Conservation (phyloP, 2,797 vertebrate species). For the Adrianichthys oophorus region DNA sequence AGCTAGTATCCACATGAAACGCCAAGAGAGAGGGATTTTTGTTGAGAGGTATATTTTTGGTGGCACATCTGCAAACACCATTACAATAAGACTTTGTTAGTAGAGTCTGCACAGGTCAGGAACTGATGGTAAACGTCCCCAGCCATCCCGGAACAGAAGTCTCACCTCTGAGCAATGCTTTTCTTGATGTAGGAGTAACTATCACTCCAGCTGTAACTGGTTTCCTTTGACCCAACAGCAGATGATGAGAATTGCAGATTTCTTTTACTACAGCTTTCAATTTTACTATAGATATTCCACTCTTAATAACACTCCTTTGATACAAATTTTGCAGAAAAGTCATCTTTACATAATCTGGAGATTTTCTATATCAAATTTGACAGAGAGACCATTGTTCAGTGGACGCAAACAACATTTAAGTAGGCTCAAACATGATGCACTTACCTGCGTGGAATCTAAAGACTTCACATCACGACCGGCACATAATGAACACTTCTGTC, state of each 20-base stretch:
- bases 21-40: slow-evolving; percentile 56
- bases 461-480: slow-evolving; percentile 42
- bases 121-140: slow-evolving; percentile 49
- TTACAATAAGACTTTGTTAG: slow-evolving; percentile 66
- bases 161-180: slow-evolving; percentile 35
- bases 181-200: slow-evolving; percentile 28
- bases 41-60: slow-evolving; percentile 67
- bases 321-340: too few relatives aligned
- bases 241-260: too few relatives aligned
- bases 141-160: slow-evolving; percentile 35
- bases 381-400: slow-evolving; percentile 7
- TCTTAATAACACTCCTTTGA: too few relatives aligned
- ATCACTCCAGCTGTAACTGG: slow-evolving; percentile 48
- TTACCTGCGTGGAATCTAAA: slow-evolving; percentile 35
- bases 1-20: slow-evolving; percentile 69
- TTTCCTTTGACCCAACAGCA: slow-evolving; percentile 39
- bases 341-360: too few relatives aligned
- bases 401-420: slow-evolving; percentile 48
- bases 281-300: too few relatives aligned
- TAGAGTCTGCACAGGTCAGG: slow-evolving; percentile 52
- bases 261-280: too few relatives aligned
- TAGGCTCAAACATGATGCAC: slow-evolving; percentile 39
- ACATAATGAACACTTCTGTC: slow-evolving; percentile 54
- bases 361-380: too few relatives aligned
- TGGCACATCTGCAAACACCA: slow-evolving; percentile 60